A percentile compares a stretch with the other conserved stretches of the same genome.
Conservation (phyloP, 2,797 vertebrate species). For the Scolopax rusticola region DNA sequence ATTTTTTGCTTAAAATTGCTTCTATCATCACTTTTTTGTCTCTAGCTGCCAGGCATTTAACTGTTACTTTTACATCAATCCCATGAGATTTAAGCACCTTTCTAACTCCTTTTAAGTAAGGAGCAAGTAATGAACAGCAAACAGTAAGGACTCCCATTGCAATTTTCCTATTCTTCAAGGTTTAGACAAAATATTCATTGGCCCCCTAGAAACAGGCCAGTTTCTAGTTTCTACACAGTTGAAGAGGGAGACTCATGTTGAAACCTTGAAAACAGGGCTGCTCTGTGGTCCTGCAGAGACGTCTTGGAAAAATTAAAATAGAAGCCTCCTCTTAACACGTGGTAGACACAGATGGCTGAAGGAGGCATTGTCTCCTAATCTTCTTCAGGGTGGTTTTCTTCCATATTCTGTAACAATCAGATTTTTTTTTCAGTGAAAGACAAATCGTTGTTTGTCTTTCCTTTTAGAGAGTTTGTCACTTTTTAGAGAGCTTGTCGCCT, state of each 20-base stretch:
- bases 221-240: background rate
- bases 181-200: background rate
- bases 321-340: background rate
- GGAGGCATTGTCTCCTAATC: background rate
- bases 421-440: background rate
- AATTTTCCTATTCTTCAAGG: background rate
- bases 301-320: background rate
- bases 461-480: too few relatives aligned
- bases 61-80: background rate
- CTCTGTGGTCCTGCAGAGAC: background rate
- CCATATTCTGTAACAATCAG: background rate
- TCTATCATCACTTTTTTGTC: background rate
- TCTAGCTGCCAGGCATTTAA: background rate
- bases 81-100: background rate
- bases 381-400: background rate
- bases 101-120: slow-evolving; percentile 19
- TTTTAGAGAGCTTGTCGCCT: background rate
- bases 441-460: background rate
- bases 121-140: background rate
- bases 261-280: background rate
- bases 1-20: slow-evolving; percentile 34
- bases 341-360: background rate
- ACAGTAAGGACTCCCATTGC: background rate
- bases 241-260: background rate
- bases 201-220: background rate